Base-by-base conservation (phyloP, 2,797 vertebrate genomes). In the Schizopygopsis malacanthus region DNA sequence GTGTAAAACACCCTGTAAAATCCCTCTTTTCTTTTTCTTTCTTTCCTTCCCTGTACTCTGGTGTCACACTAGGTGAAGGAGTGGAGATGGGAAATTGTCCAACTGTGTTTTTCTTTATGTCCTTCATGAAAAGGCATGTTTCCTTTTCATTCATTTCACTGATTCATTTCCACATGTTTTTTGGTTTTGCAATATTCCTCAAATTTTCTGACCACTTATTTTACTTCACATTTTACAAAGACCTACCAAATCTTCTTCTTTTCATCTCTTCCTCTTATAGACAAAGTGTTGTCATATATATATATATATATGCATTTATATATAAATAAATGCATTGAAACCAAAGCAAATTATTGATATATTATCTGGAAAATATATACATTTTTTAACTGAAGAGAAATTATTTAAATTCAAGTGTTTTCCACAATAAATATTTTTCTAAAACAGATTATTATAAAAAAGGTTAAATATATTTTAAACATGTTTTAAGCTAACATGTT, bases 21-120 rank as follows among this genome's bases (percentile, higher is more conserved):
- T 18, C 84, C 1, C 77, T 84, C 89, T 91, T 89, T 87, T 80
- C 82, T 90, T 67, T 84, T 81, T n/a, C 79, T 89, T 69, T 76
- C 70, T 79, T 90, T 88, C 88, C 50, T 25, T 25, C 45, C 88
- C 37, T 63, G n/a, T 86, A 41, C 75, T 41, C 56, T 54, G 4
- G n/a, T 59, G 83, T 84, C 61, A 84, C 37, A 4, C 41, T 84
- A 47, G 73, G 39, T 56, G 18, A 84, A 69, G 61, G 61, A 50
- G 28, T 75, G 8, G 37, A 63, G 5, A 75, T 67, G 20, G 18
- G 16, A 78, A 56, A 65, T 33, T 22, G n/a, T 33, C 13, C 20
- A 54, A 54, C 20, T 12, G 25, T n/a, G 11, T 77, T 63, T 88
- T 56, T 77, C 37, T 84, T 81, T 78, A 25, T 67, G 47, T 16